Base-by-base conservation (phyloP, 2,888 invertebrate species). In the Ochlodes sylvanus region DNA sequence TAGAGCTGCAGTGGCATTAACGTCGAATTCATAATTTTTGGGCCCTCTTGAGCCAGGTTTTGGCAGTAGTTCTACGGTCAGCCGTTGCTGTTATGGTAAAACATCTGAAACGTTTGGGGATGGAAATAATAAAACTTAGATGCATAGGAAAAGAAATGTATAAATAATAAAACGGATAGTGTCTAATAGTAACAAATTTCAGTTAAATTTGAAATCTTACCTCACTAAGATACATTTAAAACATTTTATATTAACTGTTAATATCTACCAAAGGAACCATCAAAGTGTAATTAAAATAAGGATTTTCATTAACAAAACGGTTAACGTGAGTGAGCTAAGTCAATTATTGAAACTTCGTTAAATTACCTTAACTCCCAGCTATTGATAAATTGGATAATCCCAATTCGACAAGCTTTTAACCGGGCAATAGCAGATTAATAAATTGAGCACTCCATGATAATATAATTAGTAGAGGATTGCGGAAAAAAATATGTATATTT, bases 281-380 rank as follows among this genome's bases (percentile, higher is more conserved):
- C 12, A 50, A 61, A 61, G n/a, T 63, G 58, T 42, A 52, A 63
- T 58, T 54, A 58, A 52, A 57, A 42, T 68, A 68, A 63, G 44
- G 55, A 44, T 67, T 67, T 62, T 61, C 47, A 61, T 67, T 61
- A 67, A 55, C 55, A 44, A 44, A 60, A 67, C 61, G 61, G 60
- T 60, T 52, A 21, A 41, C 27, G 61, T 9, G 42, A 54, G 19
- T 32, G 65, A 27, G 41, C 34, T 60, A 38, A 62, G 56, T 62
- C 12, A 34, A 56, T 67, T 62, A 56, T 61, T 62, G 52, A 68
- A 63, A 63, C 52, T 63, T 63, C 27, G 62, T 58, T 57, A 58
- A 63, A 63, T 57, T 68, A 34, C 32, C 57, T 32, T 5, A 41
- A 56, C 32, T 63, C 56, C 56, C 32, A 21, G n/a, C 61, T 61